Evolutionary conservation across 2,888 invertebrate genomes (phyloP).

Genomic region (Ephialtes manifestator): DNA sequence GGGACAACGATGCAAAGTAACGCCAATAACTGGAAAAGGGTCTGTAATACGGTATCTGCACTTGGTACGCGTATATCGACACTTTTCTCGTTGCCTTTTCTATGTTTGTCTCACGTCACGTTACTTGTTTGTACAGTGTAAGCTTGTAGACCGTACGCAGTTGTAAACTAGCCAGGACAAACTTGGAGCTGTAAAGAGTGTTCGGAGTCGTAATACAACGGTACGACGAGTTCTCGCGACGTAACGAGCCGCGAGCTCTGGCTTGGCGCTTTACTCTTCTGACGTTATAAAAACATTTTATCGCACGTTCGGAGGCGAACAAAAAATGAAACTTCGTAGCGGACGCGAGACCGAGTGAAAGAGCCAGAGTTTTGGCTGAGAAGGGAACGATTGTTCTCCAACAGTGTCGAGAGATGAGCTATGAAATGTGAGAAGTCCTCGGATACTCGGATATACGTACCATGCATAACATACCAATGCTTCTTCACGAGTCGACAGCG

Average conservation of each 20-base stretch:
- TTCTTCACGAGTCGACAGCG: constrained; percentile 45
- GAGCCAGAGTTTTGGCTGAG: constrained; percentile 58
- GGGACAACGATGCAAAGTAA: constrained; percentile 44
- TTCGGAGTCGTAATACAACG: constrained; percentile 74
- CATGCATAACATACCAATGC: constrained; percentile 13
- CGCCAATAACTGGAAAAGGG: constrained; percentile 56
- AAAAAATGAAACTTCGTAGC: constrained; percentile 46
- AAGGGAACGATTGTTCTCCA: constrained; percentile 58
- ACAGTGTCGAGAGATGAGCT: constrained; percentile 30
- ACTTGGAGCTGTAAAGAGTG: constrained; percentile 78
- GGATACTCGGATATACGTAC: constrained; percentile 9
- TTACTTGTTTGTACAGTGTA: constrained; percentile 14
- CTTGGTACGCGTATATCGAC: constrained; percentile 27
- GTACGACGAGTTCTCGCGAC: constrained; percentile 54
- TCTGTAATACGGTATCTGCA: neutral
- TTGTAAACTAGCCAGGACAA: constrained; percentile 78
- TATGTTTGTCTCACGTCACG: constrained; percentile 19
- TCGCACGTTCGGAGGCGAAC: constrained; percentile 69
- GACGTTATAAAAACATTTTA: constrained; percentile 82
- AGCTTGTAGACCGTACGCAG: constrained; percentile 39
- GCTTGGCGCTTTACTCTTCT: constrained; percentile 55
- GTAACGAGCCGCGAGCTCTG: constrained; percentile 70
- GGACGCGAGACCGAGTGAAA: constrained; percentile 4
- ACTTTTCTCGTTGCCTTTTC: constrained; percentile 46
- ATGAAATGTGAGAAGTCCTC: constrained; percentile 31